Percentiles rank a stretch among this genome's conserved stretches.
phyloP scores from a whole-genome alignment of 1,140 invertebrate genomes.

The Diabrotica undecimpunctata region DNA sequence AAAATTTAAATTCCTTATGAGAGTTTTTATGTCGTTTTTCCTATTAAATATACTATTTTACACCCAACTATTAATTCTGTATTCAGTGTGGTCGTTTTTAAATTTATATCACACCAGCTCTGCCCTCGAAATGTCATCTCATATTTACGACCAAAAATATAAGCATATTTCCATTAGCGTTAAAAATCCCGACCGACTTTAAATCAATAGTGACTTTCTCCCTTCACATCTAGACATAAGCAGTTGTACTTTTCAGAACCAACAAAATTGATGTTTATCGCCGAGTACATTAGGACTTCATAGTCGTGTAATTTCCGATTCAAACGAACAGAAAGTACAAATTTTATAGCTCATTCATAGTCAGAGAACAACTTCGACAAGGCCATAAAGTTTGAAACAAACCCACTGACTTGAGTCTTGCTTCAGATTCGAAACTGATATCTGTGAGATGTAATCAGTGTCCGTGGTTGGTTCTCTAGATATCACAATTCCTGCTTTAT shows the following conservation, averaged over 20 bases:
- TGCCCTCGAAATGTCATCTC: too few relatives aligned
- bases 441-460: conserved; percentile 6
- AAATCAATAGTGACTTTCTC: too few relatives aligned
- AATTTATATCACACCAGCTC: too few relatives aligned
- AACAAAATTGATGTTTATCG: conserved; percentile 1
- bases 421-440: conserved; percentile 9
- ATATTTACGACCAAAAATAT: too few relatives aligned
- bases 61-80: too few relatives aligned
- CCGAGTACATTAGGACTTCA: conserved; percentile 4
- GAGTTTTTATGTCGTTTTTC: too few relatives aligned
- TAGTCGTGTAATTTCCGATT: conserved; percentile 5
- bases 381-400: conserved; percentile 4
- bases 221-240: too few relatives aligned
- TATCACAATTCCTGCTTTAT: conserved; percentile 1
- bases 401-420: background rate
- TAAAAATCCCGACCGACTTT: too few relatives aligned
- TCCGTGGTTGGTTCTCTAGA: background rate
- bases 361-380: conserved; percentile 2
- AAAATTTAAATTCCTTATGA: too few relatives aligned
- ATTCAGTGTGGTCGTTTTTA: too few relatives aligned
- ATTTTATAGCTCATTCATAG: conserved; percentile 15
- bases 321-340: conserved; percentile 16
- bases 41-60: too few relatives aligned
- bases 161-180: too few relatives aligned
- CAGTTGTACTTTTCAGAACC: background rate